Evolutionary conservation across 2,113 vertebrate genomes (phyloP), one percentile per base, ranked within the genome.

Genomic region (Paramormyrops kingsleyae): DNA sequence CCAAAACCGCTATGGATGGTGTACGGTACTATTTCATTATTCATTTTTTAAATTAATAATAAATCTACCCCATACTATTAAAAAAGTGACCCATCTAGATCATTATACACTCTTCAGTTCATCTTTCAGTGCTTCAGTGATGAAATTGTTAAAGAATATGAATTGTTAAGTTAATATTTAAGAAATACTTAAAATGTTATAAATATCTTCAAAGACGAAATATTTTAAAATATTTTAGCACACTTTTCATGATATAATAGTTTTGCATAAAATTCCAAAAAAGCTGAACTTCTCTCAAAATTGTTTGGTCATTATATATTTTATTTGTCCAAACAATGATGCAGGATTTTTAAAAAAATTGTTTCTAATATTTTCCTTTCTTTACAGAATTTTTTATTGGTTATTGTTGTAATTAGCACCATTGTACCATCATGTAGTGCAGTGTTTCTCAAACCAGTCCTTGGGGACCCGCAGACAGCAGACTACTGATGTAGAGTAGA

Each of bases 11-110:
- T 44, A 47, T 47, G 44, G 19, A 5, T 47, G 83, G 42, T 47
- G 21, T 27, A 84, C n/a, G 83, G 83, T 47, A 42, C 83, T n/a
- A 84, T 84, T 84, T 24, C 83, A 84, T 47, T 44, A 84, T 84
- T 47, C 83, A 46, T 84, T 47, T n/a, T 84, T 84, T 47, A 5
- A 84, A 84, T 84, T 84, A 47, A 84, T 84, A 84, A 84, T 84
- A 46, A 84, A n/a, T 47, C 42, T 84, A 12, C 83, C 39, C 42
- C 19, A 84, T 84, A 47, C 44, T 46, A 84, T 84, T 84, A 84
- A 84, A 84, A 84, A 84, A 42, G 74, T 19, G 74, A 80, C 35
- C 74, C 74, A 39, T 77, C 15, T n/a, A 44, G 83, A 24, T n/a
- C 46, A 84, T 84, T 84, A 24, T 24, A 47, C 17, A 47, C 42